Evolutionary conservation across 2,888 invertebrate species (phyloP), one percentile per base, ranked within the genome.

Genomic region (Metacarcinus magister): DNA sequence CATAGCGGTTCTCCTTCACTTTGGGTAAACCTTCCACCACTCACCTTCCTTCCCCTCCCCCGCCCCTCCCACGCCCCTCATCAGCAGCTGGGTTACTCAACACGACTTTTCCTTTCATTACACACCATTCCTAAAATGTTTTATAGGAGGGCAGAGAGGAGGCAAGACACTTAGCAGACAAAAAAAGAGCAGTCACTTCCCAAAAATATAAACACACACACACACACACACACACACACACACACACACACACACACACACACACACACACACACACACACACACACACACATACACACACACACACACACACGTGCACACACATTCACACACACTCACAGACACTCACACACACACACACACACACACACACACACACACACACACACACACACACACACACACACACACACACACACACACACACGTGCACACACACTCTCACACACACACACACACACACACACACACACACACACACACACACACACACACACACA

Each of bases 281-380:
- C 87, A 87, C 87, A 87, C 87, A 87, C 87, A 87, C 87, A 87
- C 87, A 87, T n/a, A 87, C 87, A 87, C 87, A 87, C 87, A 87
- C 87, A 87, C 87, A 32, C 32, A 87, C 87, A 5, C 8, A 54
- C 54, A 54, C 8, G 0, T 16, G 0, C 54, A 7, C 1, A 54
- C 10, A 48, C 54, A 54, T 54, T 13, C 54, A 54, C 16, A 54
- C 54, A 54, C 10, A 54, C 54, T 13, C 1, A 16, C 54, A 54
- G 16, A 54, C 54, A 54, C 16, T 54, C 10, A 54, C 13, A 54
- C 8, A 1, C 13, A 54, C 54, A 54, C 10, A 7, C 10, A 54
- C 13, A 2, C 54, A 54, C 13, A 54, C 54, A 54, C 13, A 54
- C 3, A 13, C 13, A 7, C 54, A 16, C 10, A 54, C 54, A n/a